Evolutionary conservation across 2,797 vertebrate genomes (phyloP), one percentile per base, ranked within the genome.

Genomic region (Enteromius thamalakanensis): DNA sequence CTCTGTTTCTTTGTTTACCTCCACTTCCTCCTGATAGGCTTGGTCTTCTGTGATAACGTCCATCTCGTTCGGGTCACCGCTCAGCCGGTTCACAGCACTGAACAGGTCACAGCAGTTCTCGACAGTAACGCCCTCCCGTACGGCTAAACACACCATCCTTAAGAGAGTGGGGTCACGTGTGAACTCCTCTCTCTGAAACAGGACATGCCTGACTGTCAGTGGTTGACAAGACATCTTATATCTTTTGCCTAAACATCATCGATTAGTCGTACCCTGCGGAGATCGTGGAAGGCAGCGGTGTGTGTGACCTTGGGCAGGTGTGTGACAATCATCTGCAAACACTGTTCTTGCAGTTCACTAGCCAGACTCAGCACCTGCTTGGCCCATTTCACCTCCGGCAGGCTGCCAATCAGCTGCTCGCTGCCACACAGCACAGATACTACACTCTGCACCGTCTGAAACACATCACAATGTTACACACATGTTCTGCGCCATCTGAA

Each of bases 381-480:
- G 26, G 97, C 96, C 97, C 97, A 98, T 88, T 96, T 98, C 79
- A 98, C 97, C 87, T 96, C 96, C 29, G 97, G 97, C 86, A 99
- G 94, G 81, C 95, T 96, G 83, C 90, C 92, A 83, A 98, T 93
- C 80, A 99, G 91, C 85, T 95, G 95, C 91, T 97, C 97, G 29
- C 94, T 95, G 90, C 95, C 95, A 92, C 96, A 97, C 87, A 98
- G 91, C 88, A 95, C 90, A 55, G 92, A 93, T 49, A 97, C 95
- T 17, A 94, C 95, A 37, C 95, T 98, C 92, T 95, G 94, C 81
- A 95, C 93, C 84, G 91, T 96, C 97, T 99, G 93, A 74, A 82
- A 84, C 62, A 64, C 29, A 64, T 32, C 58, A 77, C 55, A 79
- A 26, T 55, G 15, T n/a, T 19, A 86, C 53, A 64, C 29, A 60